Percentiles rank a stretch among this genome's conserved stretches.
phyloP scores from a whole-genome alignment of 2,113 vertebrate genomes.

The Lepus timidus region DNA sequence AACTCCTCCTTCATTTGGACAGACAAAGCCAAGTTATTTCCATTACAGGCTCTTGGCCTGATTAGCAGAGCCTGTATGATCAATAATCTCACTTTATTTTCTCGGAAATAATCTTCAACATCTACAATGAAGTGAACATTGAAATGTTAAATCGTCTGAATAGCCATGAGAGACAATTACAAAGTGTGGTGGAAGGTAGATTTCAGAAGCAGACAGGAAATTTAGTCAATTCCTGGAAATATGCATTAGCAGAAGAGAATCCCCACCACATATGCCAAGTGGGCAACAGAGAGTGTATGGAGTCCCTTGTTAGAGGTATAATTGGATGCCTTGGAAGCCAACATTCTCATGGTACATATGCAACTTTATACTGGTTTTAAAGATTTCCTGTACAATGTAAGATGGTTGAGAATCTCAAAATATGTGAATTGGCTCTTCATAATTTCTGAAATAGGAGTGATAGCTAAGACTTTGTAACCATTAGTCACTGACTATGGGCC shows the following conservation, averaged over 20 bases:
- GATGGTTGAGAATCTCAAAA: conserved; percentile 11
- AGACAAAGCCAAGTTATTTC: neutral
- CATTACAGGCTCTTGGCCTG: neutral
- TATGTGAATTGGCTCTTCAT: neutral
- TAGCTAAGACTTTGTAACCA: neutral
- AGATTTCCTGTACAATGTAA: neutral
- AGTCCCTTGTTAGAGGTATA: neutral
- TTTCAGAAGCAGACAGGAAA: neutral
- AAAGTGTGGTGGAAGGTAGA: neutral
- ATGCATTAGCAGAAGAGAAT: neutral
- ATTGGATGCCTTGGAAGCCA: neutral
- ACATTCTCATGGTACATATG: neutral
- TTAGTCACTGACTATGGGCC: neutral
- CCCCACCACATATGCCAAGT: neutral
- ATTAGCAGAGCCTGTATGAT: neutral
- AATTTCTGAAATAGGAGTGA: neutral
- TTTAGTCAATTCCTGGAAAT: neutral
- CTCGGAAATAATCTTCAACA: neutral
- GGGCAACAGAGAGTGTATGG: neutral
- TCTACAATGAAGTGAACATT: neutral
- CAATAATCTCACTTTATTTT: neutral
- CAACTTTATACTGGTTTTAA: neutral
- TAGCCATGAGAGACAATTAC: neutral
- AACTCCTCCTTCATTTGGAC: neutral
- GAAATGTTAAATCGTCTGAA: neutral